Base-by-base conservation (phyloP, 2,888 invertebrate species). In the Cataglyphis cursor region DNA sequence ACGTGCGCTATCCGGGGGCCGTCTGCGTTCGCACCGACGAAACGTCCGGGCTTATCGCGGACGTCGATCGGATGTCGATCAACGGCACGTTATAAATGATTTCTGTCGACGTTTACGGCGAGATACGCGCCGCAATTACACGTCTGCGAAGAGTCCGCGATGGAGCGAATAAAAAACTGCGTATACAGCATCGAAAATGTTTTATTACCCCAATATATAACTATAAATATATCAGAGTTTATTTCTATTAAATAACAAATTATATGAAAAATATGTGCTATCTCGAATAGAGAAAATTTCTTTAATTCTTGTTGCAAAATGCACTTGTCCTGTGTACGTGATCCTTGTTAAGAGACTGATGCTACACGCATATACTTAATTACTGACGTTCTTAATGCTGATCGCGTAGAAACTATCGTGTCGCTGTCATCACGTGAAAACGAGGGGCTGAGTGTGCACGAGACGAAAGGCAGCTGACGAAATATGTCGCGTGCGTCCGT, bases 381-480 rank as follows among this genome's bases (percentile, higher is more conserved):
- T 75, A 24, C 18, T 72, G 38, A 12, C 38, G 38, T 15, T 12
- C 24, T 28, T n/a, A 41, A 21, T 41, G 28, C 28, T 9, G 74
- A 68, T 70, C 62, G 83, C 65, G 41, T 59, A 44, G n/a, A 51
- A n/a, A 68, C 61, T 65, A n/a, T 76, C 61, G 28, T 38, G 65
- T 35, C 51, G 18, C 59, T 65, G 76, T 76, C 66, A 24, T 78
- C 31, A 24, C 24, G 24, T 28, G 62, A 54, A 35, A 51, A 51
- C 24, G 66, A 12, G 41, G 10, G 41, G 12, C 35, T 57, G 57
- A 9, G 31, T 24, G 38, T 15, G 62, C n/a, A 18, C 57, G 35
- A 21, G 59, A 70, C 88, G 83, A 87, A 88, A 89, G 87, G 70
- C 89, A 90, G 86, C 88, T 90, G 90, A 87, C 89, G 75, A 72